Evolutionary conservation across 2,797 vertebrate species (phyloP).

Genomic region (Diglossa cyanea): DNA sequence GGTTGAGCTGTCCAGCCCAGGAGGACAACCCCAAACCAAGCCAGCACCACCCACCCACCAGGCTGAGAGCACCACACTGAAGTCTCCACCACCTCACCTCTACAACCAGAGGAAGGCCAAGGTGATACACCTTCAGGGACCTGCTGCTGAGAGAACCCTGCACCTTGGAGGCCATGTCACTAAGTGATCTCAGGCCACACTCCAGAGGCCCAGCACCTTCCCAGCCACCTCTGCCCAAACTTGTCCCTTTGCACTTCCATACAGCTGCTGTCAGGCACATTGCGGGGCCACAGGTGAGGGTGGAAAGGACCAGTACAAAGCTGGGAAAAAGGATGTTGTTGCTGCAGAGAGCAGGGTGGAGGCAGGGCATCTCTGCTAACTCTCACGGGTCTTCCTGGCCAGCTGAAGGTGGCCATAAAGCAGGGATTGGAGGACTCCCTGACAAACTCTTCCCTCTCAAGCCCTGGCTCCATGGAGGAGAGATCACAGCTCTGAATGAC

Average conservation of each 20-base stretch:
- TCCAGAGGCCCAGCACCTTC: neutral
- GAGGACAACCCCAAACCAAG: neutral
- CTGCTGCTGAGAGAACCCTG: neutral
- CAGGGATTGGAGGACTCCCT: neutral
- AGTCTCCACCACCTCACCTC: neutral
- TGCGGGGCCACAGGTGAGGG: fast-evolving
- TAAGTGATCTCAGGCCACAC: neutral
- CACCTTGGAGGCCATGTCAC: neutral
- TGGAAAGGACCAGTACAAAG: neutral
- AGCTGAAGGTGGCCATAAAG: neutral
- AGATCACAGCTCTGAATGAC: neutral
- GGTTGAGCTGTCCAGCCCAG: neutral
- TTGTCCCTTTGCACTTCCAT: neutral
- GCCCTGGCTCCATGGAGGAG: neutral
- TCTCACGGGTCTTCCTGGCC: neutral
- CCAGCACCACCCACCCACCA: neutral
- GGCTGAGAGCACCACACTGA: neutral
- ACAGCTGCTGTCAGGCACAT: neutral
- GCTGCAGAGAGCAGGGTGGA: neutral
- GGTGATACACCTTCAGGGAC: neutral
- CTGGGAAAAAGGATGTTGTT: neutral
- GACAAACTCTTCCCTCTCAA: neutral
- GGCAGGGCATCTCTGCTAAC: neutral
- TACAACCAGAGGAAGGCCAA: neutral
- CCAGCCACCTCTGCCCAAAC: neutral